These are phyloP conservation scores for Drosophila ananassae DNA, from an alignment of 1,140 invertebrate species.

Conservation along the genomic window DNA sequence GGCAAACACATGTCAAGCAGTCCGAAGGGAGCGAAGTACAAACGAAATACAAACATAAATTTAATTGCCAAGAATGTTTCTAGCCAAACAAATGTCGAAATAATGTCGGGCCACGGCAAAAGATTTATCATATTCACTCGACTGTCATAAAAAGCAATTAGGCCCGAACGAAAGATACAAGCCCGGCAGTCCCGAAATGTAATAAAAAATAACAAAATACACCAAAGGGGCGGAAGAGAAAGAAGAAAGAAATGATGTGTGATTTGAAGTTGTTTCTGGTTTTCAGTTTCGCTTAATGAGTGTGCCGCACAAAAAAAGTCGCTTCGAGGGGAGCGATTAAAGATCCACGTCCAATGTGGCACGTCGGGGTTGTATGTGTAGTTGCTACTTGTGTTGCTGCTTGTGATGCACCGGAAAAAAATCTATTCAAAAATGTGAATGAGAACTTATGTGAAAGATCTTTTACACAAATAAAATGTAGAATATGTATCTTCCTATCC, in stretches of 20 bases:
- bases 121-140: conserved; percentile 81
- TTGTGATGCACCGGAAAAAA: conserved; percentile 21
- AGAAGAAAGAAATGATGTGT: conserved; percentile 63
- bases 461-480: no score
- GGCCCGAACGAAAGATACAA: conserved; percentile 68
- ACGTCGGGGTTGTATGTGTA: conserved; percentile 26
- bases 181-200: conserved; percentile 65
- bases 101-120: conserved; percentile 67
- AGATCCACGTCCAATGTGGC: conserved; percentile 53
- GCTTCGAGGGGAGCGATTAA: conserved; percentile 64
- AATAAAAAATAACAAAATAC: conserved; percentile 50
- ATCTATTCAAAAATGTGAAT: background rate
- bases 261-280: conserved; percentile 68
- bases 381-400: conserved; percentile 25
- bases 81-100: conserved; percentile 77
- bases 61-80: conserved; percentile 79
- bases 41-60: conserved; percentile 59
- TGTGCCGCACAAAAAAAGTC: conserved; percentile 43
- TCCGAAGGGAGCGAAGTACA: conserved; percentile 52
- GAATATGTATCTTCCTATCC: no score
- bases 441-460: no score
- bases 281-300: conserved; percentile 68
- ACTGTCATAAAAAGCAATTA: conserved; percentile 82
- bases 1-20: conserved; percentile 72
- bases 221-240: conserved; percentile 28